Evolutionary conservation across 2,113 vertebrate species (phyloP).

Genomic region (Ginglymostoma cirratum): DNA sequence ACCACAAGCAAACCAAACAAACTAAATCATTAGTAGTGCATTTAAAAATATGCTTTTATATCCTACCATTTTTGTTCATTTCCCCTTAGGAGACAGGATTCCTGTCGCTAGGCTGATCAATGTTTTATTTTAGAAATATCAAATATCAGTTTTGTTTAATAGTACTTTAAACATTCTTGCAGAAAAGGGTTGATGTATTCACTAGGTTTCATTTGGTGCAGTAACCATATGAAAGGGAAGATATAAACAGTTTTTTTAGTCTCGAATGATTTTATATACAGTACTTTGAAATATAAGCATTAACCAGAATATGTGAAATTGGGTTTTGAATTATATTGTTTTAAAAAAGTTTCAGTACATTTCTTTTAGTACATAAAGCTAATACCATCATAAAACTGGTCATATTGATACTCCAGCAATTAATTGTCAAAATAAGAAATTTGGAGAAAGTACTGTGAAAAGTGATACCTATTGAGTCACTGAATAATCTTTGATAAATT

Average conservation of each 20-base stretch:
- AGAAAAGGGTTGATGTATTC: not conserved
- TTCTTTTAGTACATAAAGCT: not conserved
- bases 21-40: slow-evolving; percentile 25
- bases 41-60: slow-evolving; percentile 21
- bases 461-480: not conserved
- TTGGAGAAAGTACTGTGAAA: not conserved
- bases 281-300: slow-evolving; percentile 17
- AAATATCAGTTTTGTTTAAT: slow-evolving; percentile 34
- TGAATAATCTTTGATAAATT: not conserved
- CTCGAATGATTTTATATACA: slow-evolving; percentile 7
- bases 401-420: not conserved
- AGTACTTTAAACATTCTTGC: slow-evolving; percentile 20
- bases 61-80: slow-evolving; percentile 32
- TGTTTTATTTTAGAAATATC: slow-evolving; percentile 25
- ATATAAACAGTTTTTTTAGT: not conserved
- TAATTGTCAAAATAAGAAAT: not conserved
- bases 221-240: slow-evolving; percentile 6
- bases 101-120: slow-evolving; percentile 4
- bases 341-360: not conserved
- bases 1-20: not conserved
- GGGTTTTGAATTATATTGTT: slow-evolving; percentile 7
- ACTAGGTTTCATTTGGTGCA: not conserved
- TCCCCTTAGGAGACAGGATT: slow-evolving; percentile 2
- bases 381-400: not conserved
- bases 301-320: not conserved